Conservation (phyloP, 2,797 vertebrate species). For the Acestrorhynchus altus region DNA sequence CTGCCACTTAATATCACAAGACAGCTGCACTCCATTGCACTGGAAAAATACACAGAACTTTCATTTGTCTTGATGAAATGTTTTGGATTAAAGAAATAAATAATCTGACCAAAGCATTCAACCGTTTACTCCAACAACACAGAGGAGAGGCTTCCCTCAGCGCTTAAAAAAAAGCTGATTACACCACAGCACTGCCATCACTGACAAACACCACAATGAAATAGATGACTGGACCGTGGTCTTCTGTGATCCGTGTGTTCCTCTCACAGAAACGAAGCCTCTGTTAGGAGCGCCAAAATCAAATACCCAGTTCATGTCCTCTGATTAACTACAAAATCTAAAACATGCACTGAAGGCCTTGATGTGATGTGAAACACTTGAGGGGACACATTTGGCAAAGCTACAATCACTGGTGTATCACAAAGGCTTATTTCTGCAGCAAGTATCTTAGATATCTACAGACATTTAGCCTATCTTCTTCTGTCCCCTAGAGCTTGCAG, state of each 20-base stretch:
- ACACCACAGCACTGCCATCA: constrained; percentile 4
- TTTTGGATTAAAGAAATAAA: not conserved
- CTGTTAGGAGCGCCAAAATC: not conserved
- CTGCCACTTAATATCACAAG: not conserved
- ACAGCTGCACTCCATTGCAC: not conserved
- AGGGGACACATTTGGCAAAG: not conserved
- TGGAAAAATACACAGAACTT: not conserved
- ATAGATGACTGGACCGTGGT: not conserved
- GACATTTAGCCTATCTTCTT: not conserved
- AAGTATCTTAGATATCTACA: constrained; percentile 28
- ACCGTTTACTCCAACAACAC: not conserved
- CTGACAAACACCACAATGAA: constrained; percentile 15
- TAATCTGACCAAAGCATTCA: not conserved
- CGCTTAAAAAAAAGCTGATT: not conserved
- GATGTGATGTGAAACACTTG: not conserved
- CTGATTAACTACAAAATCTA: not conserved
- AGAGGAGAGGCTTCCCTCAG: not conserved
- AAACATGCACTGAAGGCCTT: constrained; percentile 18
- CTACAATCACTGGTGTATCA: not conserved
- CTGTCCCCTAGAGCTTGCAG: constrained; percentile 37
- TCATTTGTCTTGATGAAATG: not conserved
- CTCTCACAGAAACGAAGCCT: not conserved
- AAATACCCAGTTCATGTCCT: constrained; percentile 4
- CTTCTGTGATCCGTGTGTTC: not conserved
- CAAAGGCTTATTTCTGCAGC: constrained; percentile 9